Conservation (phyloP, 2,113 vertebrate genomes). For the Otolemur garnettii region DNA sequence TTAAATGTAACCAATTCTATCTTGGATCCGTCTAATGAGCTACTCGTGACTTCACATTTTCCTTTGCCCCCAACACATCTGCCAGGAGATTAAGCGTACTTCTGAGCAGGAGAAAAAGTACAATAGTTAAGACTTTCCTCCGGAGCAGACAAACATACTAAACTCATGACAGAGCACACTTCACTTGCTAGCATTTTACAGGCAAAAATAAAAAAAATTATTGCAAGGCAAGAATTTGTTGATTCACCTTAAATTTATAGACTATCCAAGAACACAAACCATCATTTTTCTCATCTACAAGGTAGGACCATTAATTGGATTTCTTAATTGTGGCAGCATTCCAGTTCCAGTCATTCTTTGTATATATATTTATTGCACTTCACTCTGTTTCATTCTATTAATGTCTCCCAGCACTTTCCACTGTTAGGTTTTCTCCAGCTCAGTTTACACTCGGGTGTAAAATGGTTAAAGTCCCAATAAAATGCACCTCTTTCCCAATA, state of each 20-base stretch:
- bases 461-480: background rate
- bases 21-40: background rate
- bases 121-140: slow-evolving; percentile 43
- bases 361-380: background rate
- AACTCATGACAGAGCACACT: background rate
- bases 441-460: background rate
- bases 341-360: background rate
- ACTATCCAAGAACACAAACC: background rate
- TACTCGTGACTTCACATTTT: background rate
- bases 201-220: background rate
- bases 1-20: background rate
- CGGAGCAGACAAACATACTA: slow-evolving; percentile 25
- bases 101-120: slow-evolving; percentile 39
- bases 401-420: background rate
- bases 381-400: background rate
- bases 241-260: slow-evolving; percentile 36
- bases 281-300: slow-evolving; percentile 4
- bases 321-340: background rate
- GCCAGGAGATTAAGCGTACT: background rate
- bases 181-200: background rate
- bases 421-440: background rate
- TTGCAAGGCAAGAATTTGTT: slow-evolving; percentile 21
- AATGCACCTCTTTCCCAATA: background rate
- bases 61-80: background rate
- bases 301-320: background rate